A percentile compares a stretch with the other conserved stretches of the same genome.
Evolutionary conservation across 2,113 vertebrate species (phyloP).

Genomic region (Onychostoma macrolepis): DNA sequence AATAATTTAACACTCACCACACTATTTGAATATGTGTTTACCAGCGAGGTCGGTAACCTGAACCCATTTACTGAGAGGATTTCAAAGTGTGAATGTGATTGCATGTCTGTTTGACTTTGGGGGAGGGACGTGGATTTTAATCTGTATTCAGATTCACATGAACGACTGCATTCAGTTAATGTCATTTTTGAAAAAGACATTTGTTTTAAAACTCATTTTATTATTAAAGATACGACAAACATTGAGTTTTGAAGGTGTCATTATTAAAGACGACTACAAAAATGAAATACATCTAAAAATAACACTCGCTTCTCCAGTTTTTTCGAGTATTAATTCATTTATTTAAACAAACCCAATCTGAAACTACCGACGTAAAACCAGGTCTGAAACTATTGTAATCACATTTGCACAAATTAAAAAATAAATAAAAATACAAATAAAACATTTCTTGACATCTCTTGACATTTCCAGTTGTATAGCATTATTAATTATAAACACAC

Average conservation of each 20-base stretch:
- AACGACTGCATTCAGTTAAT: background rate
- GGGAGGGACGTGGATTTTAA: background rate
- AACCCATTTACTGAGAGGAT: slow-evolving; percentile 12
- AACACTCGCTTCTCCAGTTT: background rate
- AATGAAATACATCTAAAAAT: background rate
- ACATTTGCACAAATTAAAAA: background rate
- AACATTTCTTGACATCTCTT: too few relatives aligned
- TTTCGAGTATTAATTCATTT: background rate
- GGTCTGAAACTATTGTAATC: background rate
- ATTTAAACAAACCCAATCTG: too few relatives aligned
- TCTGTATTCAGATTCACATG: slow-evolving; percentile 5
- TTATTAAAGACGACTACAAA: background rate
- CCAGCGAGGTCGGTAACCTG: slow-evolving; percentile 41
- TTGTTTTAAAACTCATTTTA: too few relatives aligned
- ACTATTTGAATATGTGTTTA: slow-evolving; percentile 71
- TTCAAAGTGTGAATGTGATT: slow-evolving; percentile 31
- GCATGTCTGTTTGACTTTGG: slow-evolving; percentile 33
- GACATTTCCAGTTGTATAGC: too few relatives aligned
- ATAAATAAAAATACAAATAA: background rate
- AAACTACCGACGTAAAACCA: background rate
- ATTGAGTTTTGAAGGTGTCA: background rate
- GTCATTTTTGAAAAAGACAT: background rate
- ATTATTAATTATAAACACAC: too few relatives aligned
- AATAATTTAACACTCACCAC: slow-evolving; percentile 79
- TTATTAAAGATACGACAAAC: background rate